phyloP scores from a whole-genome alignment of 1,140 invertebrate species.

The Lordiphosa mommai region DNA sequence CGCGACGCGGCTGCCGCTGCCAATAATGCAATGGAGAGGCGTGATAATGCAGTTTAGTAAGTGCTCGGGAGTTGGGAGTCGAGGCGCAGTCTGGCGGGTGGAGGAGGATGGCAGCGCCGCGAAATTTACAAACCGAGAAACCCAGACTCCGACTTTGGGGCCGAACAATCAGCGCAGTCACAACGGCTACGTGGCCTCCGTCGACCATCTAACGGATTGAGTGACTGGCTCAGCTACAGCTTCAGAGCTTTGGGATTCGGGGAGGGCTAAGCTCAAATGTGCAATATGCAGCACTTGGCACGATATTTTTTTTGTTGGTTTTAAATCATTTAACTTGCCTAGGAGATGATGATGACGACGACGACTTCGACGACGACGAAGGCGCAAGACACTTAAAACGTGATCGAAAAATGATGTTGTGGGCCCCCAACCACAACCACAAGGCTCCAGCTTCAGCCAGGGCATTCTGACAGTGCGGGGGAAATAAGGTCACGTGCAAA shows the following conservation, averaged over 20 bases:
- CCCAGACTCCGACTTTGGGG: background rate
- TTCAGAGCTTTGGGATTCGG: slow-evolving; percentile 22
- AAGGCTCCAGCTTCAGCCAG: slow-evolving; percentile 34
- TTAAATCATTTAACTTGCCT: slow-evolving; percentile 76
- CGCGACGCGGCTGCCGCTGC: slow-evolving; percentile 40
- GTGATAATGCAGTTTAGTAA: slow-evolving; percentile 77
- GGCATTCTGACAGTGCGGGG: slow-evolving; percentile 61
- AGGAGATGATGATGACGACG: slow-evolving; percentile 46
- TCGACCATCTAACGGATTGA: slow-evolving; percentile 64
- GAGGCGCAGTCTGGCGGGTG: background rate
- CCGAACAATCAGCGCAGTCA: slow-evolving; percentile 46
- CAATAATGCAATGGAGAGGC: slow-evolving; percentile 75
- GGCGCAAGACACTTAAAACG: slow-evolving; percentile 77
- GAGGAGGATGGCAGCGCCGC: slow-evolving; percentile 21
- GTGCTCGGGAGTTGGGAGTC: slow-evolving; percentile 29
- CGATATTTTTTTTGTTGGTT: slow-evolving; percentile 75
- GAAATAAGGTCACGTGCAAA: slow-evolving; percentile 76
- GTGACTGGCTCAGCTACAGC: slow-evolving; percentile 55
- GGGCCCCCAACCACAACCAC: slow-evolving; percentile 38
- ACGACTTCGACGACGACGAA: slow-evolving; percentile 51
- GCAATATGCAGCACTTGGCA: slow-evolving; percentile 75
- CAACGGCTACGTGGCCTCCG: slow-evolving; percentile 52
- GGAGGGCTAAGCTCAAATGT: slow-evolving; percentile 40
- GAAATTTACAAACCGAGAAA: slow-evolving; percentile 26
- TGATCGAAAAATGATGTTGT: slow-evolving; percentile 77